These are phyloP conservation scores for Hirtodrosophila alboralis DNA, from an alignment of 2,888 invertebrate genomes.

Conservation along the genomic window DNA sequence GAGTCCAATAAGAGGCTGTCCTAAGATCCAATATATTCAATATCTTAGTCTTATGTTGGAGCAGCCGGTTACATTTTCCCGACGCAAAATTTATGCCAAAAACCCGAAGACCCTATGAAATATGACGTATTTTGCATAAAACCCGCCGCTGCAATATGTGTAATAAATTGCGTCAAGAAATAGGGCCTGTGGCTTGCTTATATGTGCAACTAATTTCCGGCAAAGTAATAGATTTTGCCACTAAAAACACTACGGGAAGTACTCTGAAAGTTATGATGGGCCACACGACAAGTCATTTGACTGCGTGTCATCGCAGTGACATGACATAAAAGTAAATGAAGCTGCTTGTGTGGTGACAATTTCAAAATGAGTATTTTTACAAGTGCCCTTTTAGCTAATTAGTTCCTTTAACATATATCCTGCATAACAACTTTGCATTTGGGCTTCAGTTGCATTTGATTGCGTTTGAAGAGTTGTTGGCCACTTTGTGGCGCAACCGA, in stretches of 20 bases:
- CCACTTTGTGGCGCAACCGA: constrained; percentile 11
- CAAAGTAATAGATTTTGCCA: constrained; percentile 37
- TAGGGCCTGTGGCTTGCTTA: constrained; percentile 2
- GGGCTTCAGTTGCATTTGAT: constrained; percentile 6
- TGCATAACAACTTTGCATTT: constrained; percentile 1
- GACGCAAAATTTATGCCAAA: constrained; percentile 57
- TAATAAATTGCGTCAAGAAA: constrained; percentile 17
- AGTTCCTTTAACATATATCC: constrained; percentile 6
- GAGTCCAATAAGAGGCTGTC: neutral
- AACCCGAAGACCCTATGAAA: constrained; percentile 33
- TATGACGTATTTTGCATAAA: constrained; percentile 59
- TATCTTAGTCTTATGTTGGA: constrained; percentile 20
- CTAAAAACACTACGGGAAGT: constrained; percentile 2
- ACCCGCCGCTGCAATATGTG: constrained; percentile 57
- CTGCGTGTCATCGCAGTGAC: constrained; percentile 31
- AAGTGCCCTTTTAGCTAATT: constrained; percentile 42
- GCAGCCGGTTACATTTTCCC: constrained; percentile 29
- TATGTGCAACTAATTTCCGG: constrained; percentile 65
- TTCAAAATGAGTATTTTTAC: constrained; percentile 20
- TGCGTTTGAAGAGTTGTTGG: neutral
- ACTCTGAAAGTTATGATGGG: neutral
- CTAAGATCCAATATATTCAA: constrained; percentile 40
- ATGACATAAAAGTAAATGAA: constrained; percentile 44
- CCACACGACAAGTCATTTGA: constrained; percentile 18
- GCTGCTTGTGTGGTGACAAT: constrained; percentile 13